phyloP scores from a whole-genome alignment of 1,140 invertebrate species.

The Brachionus koreanus region DNA sequence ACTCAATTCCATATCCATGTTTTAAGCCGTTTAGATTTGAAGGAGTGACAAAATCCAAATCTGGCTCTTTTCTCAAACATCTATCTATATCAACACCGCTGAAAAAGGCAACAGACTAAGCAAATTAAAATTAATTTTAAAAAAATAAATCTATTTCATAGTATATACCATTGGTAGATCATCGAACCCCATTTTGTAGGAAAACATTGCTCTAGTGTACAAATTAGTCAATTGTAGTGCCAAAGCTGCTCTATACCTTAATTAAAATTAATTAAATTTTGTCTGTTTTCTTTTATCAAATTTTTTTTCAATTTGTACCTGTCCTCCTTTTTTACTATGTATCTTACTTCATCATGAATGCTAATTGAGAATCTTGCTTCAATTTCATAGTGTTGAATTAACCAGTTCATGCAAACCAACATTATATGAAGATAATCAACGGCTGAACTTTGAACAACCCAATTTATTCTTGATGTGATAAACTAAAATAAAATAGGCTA shows the following conservation, averaged over 20 bases:
- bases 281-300: neutral
- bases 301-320: constrained; percentile 51
- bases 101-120: constrained; percentile 88
- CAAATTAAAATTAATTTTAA: too few relatives aligned
- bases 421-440: constrained; percentile 96
- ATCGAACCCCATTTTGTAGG: constrained; percentile 73
- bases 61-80: constrained; percentile 85
- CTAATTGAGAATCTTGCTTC: constrained; percentile 71
- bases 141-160: too few relatives aligned
- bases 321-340: constrained; percentile 74
- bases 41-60: constrained; percentile 78
- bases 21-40: constrained; percentile 87
- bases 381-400: constrained; percentile 68
- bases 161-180: constrained; percentile 68
- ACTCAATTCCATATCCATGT: constrained; percentile 74
- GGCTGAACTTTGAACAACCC: constrained; percentile 97
- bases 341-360: constrained; percentile 96
- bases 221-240: constrained; percentile 93
- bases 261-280: neutral
- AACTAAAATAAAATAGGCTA: constrained; percentile 63
- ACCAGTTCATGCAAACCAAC: constrained; percentile 88
- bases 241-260: constrained; percentile 75
- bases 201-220: constrained; percentile 82
- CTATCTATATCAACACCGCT: constrained; percentile 89
- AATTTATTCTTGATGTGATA: constrained; percentile 86